A percentile compares a stretch with the other conserved stretches of the same genome.
Evolutionary conservation across 1,140 invertebrate genomes (phyloP).

Genomic region (Planococcus citri): DNA sequence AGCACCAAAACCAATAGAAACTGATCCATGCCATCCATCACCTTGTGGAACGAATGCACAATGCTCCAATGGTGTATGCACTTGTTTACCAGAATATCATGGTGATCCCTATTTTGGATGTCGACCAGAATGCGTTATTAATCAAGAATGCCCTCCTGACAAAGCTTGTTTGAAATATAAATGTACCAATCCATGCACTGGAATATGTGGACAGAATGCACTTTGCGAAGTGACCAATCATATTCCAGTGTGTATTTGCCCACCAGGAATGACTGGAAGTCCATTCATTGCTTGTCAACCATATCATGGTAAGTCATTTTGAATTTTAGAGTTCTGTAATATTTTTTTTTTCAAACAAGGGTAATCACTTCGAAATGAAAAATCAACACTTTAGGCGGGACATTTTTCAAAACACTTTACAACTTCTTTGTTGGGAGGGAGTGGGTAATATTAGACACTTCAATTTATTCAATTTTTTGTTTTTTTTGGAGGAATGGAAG

Average conservation of each 20-base stretch:
- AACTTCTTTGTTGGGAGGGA: too few species aligned
- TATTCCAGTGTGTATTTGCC: slow-evolving; percentile 39
- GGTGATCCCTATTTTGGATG: slow-evolving; percentile 42
- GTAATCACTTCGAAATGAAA: too few species aligned
- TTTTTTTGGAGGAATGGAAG: too few species aligned
- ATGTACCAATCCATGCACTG: slow-evolving; percentile 40
- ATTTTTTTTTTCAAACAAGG: neutral
- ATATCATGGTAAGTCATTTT: slow-evolving; percentile 44
- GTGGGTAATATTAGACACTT: too few species aligned
- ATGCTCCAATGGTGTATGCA: slow-evolving; percentile 39
- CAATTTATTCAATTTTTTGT: too few species aligned
- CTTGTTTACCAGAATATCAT: slow-evolving; percentile 40
- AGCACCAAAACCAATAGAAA: slow-evolving; percentile 23
- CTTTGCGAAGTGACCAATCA: slow-evolving; percentile 39
- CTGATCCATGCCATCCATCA: slow-evolving; percentile 56
- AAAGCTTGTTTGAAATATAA: slow-evolving; percentile 40
- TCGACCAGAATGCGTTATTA: slow-evolving; percentile 39
- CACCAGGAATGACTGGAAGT: slow-evolving; percentile 37
- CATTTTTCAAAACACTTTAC: too few species aligned
- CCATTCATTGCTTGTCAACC: slow-evolving; percentile 33
- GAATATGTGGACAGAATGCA: slow-evolving; percentile 40
- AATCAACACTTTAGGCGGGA: too few species aligned
- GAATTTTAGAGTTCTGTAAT: too few species aligned
- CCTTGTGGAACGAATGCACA: slow-evolving; percentile 50
- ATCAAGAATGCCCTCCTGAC: slow-evolving; percentile 37